Base-by-base conservation (phyloP, 2,888 invertebrate genomes). In the Antheraea assamensis region DNA sequence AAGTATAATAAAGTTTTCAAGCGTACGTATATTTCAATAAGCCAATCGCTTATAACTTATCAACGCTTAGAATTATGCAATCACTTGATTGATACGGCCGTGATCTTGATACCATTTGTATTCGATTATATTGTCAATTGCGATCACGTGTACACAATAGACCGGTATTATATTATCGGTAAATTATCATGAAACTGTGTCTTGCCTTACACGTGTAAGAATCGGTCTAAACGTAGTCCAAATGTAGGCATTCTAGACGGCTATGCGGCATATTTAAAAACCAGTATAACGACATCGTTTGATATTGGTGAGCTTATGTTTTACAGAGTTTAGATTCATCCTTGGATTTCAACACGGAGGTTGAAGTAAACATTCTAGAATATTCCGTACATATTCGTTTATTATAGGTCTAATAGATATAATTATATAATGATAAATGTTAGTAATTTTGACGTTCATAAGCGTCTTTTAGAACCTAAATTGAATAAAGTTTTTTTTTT, bases 91-190 rank as follows among this genome's bases (percentile, higher is more conserved):
- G 81, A 82, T 83, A 82, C 81, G 88, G 75, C 90, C 90, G 78
- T 91, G 92, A 91, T 91, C 91, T 91, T 92, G 91, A 85, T 88
- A 87, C 81, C 83, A 79, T 87, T 84, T 79, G 78, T 79, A 81
- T 85, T 87, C 85, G 87, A 88, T 90, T 85, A 87, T 87, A 85
- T 79, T 84, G 81, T 64, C 74, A 71, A 74, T 74, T 68, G 74
- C 71, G 74, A 74, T 74, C 71, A 66, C 68, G 30, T 72, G 72
- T 71, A 71, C 74, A 35, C 74, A 35, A 74, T 68, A 24, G 71
- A 74, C 49, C 71, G 42, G 42, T 71, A 68, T 68, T 71, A 66
- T 42, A 42, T 7, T 42, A 42, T 42, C 42, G 42, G 10, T 8
- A 42, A 42, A 10, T 42, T 66, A 73, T 73, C 73, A 27, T 58